phyloP scores from a whole-genome alignment of 2,113 vertebrate genomes.

The Hepsetus odoe region DNA sequence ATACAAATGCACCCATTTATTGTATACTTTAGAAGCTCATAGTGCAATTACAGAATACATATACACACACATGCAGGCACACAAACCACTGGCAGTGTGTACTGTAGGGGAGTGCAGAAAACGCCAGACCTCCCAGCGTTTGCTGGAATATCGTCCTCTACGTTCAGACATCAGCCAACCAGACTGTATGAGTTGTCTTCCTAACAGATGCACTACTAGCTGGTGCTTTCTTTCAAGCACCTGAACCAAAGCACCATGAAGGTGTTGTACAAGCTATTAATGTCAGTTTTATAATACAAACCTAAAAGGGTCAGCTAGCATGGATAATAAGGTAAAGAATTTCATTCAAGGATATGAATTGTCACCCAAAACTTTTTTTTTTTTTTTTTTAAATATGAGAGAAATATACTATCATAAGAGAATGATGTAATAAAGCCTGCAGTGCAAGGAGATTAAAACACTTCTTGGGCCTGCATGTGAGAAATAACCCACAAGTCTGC shows the following conservation, averaged over 20 bases:
- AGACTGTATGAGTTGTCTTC: not conserved
- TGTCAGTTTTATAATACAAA: no score
- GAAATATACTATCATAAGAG: not conserved
- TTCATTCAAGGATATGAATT: not conserved
- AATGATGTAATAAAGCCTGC: not conserved
- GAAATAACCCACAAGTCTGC: not conserved
- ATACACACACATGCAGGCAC: conserved; percentile 23
- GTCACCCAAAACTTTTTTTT: not conserved
- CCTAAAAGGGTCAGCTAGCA: no score
- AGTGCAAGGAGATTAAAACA: not conserved
- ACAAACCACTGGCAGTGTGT: not conserved
- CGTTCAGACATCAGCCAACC: no score
- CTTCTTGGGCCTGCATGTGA: not conserved
- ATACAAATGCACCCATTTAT: not conserved
- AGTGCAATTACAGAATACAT: not conserved
- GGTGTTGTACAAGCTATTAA: no score
- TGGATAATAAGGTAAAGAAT: not conserved
- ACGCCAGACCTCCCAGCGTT: not conserved
- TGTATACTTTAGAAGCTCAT: not conserved
- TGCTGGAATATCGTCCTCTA: not conserved
- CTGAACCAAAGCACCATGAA: not conserved
- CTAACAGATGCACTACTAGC: not conserved
- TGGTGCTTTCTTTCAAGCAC: not conserved
- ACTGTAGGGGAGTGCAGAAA: not conserved
- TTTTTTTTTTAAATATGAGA: no score